A percentile compares a stretch with the other conserved stretches of the same genome.
phyloP scores from a whole-genome alignment of 2,888 invertebrate genomes.

The Herminia tarsipennalis region DNA sequence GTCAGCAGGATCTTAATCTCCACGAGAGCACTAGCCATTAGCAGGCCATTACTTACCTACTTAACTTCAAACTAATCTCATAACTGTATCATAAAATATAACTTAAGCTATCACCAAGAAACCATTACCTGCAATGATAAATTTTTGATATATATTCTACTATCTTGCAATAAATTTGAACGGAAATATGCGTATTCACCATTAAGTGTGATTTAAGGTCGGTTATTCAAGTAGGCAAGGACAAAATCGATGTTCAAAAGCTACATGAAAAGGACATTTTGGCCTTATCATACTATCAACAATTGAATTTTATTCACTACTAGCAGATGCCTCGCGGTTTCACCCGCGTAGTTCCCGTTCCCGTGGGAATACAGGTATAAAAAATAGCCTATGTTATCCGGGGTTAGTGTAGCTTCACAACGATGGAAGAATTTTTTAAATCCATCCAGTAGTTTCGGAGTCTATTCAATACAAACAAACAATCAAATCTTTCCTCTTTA shows the following conservation, averaged over 20 bases:
- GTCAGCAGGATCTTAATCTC: conserved; percentile 12
- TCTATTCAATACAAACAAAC: too few species aligned
- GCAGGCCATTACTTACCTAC: conserved; percentile 22
- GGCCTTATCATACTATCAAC: conserved; percentile 38
- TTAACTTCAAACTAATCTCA: conserved; percentile 32
- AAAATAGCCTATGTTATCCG: too few species aligned
- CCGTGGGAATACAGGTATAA: too few species aligned
- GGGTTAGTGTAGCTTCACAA: too few species aligned
- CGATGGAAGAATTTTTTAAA: too few species aligned
- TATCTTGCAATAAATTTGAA: conserved; percentile 69
- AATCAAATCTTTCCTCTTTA: too few species aligned
- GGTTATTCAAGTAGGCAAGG: conserved; percentile 71
- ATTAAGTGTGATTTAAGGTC: conserved; percentile 77
- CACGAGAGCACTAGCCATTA: conserved; percentile 16
- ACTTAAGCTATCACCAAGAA: conserved; percentile 46
- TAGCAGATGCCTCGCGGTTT: too few species aligned
- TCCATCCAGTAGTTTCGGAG: too few species aligned
- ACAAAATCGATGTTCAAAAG: conserved; percentile 65
- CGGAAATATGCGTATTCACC: conserved; percentile 78
- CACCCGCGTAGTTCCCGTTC: too few species aligned
- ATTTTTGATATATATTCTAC: conserved; percentile 69
- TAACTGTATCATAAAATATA: conserved; percentile 40
- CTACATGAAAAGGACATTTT: conserved; percentile 59
- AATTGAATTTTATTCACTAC: conserved; percentile 43
- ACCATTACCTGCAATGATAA: conserved; percentile 55